Evolutionary conservation across 2,113 vertebrate genomes (phyloP), one percentile per base, ranked within the genome.

Genomic region (Casuarius casuarius): DNA sequence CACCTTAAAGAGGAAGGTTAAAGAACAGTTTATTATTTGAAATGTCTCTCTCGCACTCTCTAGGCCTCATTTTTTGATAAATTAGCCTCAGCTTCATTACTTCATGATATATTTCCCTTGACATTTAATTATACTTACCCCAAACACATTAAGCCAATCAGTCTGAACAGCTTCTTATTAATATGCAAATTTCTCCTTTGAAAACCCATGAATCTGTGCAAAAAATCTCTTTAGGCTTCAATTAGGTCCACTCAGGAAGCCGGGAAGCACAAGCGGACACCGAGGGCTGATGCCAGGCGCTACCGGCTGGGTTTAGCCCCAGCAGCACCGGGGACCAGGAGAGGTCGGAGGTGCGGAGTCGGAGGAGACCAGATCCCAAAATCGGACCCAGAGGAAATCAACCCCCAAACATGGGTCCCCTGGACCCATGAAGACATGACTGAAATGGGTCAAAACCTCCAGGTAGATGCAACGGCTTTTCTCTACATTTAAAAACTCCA

Each of bases 121-220:
- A 98, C 98, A 98, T 98, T 98, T 98, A 98, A 98, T 98, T 98
- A 98, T 98, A 97, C 97, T 98, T 98, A 97, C 97, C 97, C 97
- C 96, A 98, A 98, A 98, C 97, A 98, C 97, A 98, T 98, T 98
- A 98, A 98, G 98, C 31, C 96, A 98, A 98, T 98, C 97, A 97
- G 98, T 98, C 97, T 98, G 97, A 97, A 98, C 98, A 97, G 97
- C 92, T 98, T 98, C 98, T 98, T 98, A 98, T 99, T 98, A 98
- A 98, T 98, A 99, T 99, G 98, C 97, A 98, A 99, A 99, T 98
- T 97, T 97, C 92, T 97, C 97, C 97, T 97, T 94, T 96, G 94
- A 97, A 98, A 97, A 98, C 97, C 96, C 95, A 97, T 81, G 97
- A 97, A 98, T 98, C 97, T 98, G 94, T 97, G 96, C 29, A 95